A percentile compares a stretch with the other conserved stretches of the same genome.
These are phyloP conservation scores for Pocillopora grandis DNA, from an alignment of 92 coral and sea anemone species.

Conservation along the genomic window DNA sequence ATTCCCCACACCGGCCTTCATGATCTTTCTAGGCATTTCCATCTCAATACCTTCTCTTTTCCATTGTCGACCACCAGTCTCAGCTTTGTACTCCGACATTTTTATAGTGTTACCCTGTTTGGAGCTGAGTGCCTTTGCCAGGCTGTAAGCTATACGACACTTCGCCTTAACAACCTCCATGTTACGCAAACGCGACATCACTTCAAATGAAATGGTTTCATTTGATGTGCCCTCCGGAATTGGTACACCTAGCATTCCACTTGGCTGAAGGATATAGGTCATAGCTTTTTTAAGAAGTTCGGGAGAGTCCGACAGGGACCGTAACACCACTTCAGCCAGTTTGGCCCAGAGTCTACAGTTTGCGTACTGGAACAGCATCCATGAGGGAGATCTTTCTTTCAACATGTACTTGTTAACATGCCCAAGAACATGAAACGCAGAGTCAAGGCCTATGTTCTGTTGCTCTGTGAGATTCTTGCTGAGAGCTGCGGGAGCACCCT, in stretches of 20 bases:
- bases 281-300: constrained; percentile 58
- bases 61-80: neutral
- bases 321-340: constrained; percentile 69
- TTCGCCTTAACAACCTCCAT: constrained; percentile 27
- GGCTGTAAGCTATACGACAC: constrained; percentile 52
- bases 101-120: constrained; percentile 13
- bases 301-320: constrained; percentile 52
- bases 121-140: constrained; percentile 52
- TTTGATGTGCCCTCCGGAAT: neutral
- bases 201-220: neutral
- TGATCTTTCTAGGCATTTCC: constrained; percentile 29
- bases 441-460: constrained; percentile 36
- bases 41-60: constrained; percentile 6
- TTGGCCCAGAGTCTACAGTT: constrained; percentile 76
- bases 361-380: constrained; percentile 71
- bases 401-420: constrained; percentile 17
- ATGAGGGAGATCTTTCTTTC: constrained; percentile 23
- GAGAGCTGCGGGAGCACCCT: constrained; percentile 43
- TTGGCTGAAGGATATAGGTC: constrained; percentile 16
- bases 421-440: constrained; percentile 42
- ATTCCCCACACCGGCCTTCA: constrained; percentile 39
- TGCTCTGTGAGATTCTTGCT: constrained; percentile 27
- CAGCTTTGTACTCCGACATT: constrained; percentile 11
- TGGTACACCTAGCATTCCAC: constrained; percentile 42
- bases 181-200: constrained; percentile 14